Conservation (phyloP, 30 jellyfish, hydroid and myxozoan genomes). For the Aurelia sp. region DNA sequence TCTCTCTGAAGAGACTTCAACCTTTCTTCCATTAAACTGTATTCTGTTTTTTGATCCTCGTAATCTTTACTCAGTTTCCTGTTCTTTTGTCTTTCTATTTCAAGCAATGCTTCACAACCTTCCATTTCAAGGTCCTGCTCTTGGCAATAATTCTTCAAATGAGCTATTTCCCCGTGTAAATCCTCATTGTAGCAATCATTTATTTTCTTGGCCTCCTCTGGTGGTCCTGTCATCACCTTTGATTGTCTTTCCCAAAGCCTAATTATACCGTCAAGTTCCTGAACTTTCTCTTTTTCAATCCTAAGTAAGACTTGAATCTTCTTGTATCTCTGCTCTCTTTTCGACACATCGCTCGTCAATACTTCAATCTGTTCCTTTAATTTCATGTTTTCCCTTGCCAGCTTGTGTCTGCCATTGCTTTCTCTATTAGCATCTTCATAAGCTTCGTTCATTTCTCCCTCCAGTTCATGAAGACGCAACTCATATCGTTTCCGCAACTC, state of each 20-base stretch:
- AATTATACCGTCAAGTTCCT: neutral
- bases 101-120: neutral
- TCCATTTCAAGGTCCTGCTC: constrained; percentile 16
- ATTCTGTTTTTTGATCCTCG: neutral
- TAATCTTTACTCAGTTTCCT: neutral
- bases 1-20: neutral
- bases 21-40: neutral
- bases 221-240: too few species aligned
- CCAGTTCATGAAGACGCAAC: neutral
- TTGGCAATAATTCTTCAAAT: neutral
- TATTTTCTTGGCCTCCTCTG: neutral
- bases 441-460: neutral
- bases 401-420: neutral
- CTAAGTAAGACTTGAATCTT: neutral
- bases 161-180: neutral
- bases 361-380: neutral
- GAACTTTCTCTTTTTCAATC: neutral
- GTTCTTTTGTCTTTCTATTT: neutral
- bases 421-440: too few species aligned
- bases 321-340: neutral
- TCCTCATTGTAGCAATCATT: neutral
- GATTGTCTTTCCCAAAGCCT: neutral
- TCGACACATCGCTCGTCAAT: neutral
- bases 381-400: neutral
- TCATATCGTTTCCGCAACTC: too few species aligned